phyloP scores from a whole-genome alignment of 2,797 vertebrate species.

The Tangara arthus region DNA sequence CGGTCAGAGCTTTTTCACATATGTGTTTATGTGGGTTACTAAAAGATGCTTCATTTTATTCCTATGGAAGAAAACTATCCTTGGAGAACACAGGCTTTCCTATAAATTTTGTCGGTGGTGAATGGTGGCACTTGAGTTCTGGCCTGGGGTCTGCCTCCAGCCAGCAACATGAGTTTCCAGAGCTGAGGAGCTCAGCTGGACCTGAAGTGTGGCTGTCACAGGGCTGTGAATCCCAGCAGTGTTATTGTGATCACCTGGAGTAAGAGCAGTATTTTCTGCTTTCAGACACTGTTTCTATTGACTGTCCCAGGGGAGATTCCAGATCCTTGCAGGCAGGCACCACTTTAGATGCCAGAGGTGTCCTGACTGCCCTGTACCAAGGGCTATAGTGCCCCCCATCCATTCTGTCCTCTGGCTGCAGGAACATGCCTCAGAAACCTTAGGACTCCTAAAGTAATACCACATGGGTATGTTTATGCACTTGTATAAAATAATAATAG shows the following conservation, averaged over 20 bases:
- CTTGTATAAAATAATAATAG: not conserved
- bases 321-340: not conserved
- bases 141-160: not conserved
- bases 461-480: not conserved
- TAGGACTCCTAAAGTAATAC: not conserved
- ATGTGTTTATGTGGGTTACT: not conserved
- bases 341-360: not conserved
- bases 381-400: not conserved
- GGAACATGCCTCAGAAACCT: not conserved
- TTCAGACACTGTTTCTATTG: not conserved
- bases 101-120: not conserved
- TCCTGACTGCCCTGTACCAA: not conserved
- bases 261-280: not conserved
- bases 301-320: not conserved
- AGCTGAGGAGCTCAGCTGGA: rapidly evolving
- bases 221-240: not conserved
- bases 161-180: not conserved
- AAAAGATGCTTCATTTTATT: not conserved
- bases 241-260: not conserved
- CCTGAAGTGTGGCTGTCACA: not conserved
- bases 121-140: not conserved
- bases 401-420: not conserved
- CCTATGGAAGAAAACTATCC: not conserved
- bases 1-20: rapidly evolving
- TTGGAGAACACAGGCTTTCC: not conserved